phyloP scores from a whole-genome alignment of 2,113 vertebrate species.

The Indri indri region DNA sequence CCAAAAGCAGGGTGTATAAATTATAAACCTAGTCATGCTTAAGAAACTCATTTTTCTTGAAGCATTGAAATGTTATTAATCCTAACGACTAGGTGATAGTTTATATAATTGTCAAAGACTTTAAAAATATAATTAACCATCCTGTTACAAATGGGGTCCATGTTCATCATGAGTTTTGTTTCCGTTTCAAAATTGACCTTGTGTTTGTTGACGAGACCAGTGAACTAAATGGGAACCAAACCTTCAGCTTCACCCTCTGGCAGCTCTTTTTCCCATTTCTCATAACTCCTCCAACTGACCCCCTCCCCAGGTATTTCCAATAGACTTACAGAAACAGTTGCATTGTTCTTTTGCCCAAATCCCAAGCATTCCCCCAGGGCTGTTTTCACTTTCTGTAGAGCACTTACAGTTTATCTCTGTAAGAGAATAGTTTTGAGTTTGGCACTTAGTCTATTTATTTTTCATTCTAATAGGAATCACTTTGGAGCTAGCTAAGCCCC shows the following conservation, averaged over 20 bases:
- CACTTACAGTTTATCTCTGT: constrained; percentile 82
- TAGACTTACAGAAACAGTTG: constrained; percentile 71
- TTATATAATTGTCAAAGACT: constrained; percentile 65
- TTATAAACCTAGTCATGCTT: constrained; percentile 46
- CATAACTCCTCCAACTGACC: constrained; percentile 50
- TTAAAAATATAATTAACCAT: constrained; percentile 69
- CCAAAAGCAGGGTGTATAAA: constrained; percentile 51
- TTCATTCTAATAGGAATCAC: constrained; percentile 73
- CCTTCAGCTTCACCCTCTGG: background rate
- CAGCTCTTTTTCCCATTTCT: constrained; percentile 2
- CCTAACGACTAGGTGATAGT: constrained; percentile 44
- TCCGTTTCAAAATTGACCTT: constrained; percentile 54
- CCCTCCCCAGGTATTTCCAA: constrained; percentile 59
- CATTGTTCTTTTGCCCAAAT: constrained; percentile 79
- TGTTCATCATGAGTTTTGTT: background rate
- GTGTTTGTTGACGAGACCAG: background rate
- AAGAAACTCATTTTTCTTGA: constrained; percentile 62
- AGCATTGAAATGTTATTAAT: constrained; percentile 58
- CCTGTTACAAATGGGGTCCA: constrained; percentile 57
- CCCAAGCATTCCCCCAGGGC: constrained; percentile 77
- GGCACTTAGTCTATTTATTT: constrained; percentile 75
- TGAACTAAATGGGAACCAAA: background rate
- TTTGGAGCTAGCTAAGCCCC: constrained; percentile 73
- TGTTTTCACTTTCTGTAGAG: constrained; percentile 79
- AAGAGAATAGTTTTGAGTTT: constrained; percentile 73